Conservation (phyloP, 92 coral and sea anemone genomes). For the Heliopora coerulea region DNA sequence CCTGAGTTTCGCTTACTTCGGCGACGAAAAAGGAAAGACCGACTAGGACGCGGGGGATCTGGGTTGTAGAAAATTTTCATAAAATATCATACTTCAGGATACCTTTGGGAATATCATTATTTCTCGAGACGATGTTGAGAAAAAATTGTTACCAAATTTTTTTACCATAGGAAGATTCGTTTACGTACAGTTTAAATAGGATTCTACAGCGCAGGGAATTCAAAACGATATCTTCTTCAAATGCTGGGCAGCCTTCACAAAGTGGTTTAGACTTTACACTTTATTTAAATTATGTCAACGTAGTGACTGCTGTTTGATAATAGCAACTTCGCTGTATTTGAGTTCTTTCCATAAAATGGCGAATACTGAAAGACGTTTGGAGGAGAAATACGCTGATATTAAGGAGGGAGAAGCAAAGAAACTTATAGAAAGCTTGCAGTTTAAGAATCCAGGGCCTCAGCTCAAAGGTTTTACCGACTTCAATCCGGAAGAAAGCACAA, state of each 20-base stretch:
- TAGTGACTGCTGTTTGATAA: too few relatives aligned
- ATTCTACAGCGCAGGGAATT: too few relatives aligned
- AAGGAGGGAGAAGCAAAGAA: slow-evolving; percentile 63
- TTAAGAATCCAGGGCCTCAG: slow-evolving; percentile 90
- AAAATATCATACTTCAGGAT: background rate
- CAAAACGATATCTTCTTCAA: too few relatives aligned
- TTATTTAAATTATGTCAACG: too few relatives aligned
- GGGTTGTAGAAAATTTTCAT: background rate
- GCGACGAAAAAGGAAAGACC: slow-evolving; percentile 13
- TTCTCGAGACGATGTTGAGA: too few relatives aligned
- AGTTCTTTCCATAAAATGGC: slow-evolving; percentile 19
- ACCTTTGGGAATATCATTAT: background rate
- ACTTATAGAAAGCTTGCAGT: slow-evolving; percentile 72
- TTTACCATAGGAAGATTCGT: too few relatives aligned
- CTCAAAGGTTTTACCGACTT: slow-evolving; percentile 58
- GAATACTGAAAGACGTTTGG: slow-evolving; percentile 6
- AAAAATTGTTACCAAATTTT: too few relatives aligned
- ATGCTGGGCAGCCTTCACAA: too few relatives aligned
- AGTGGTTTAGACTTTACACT: too few relatives aligned
- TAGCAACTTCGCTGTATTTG: too few relatives aligned
- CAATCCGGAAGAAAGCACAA: slow-evolving; percentile 87
- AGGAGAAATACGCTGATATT: background rate
- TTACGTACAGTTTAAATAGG: too few relatives aligned
- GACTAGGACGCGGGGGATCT: background rate
- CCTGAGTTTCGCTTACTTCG: background rate